Evolutionary conservation across 2,797 vertebrate species (phyloP).

Genomic region (Carcharodon carcharias): DNA sequence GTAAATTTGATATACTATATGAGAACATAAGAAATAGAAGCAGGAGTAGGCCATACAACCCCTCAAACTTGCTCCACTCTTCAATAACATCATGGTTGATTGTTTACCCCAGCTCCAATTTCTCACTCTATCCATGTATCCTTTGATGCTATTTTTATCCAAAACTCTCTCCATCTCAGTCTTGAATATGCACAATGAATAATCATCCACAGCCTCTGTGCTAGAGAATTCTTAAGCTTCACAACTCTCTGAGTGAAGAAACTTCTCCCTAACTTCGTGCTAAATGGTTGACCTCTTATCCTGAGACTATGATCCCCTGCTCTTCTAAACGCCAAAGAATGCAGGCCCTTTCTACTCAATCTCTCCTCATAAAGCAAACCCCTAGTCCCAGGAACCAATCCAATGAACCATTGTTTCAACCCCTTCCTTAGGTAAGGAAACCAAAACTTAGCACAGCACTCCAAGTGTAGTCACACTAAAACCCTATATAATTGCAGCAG

Average conservation of each 20-base stretch:
- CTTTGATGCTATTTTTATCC: background rate
- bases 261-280: background rate
- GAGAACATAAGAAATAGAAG: background rate
- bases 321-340: background rate
- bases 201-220: too few relatives aligned
- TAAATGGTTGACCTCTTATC: background rate
- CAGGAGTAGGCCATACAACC: background rate
- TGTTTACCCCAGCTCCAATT: background rate
- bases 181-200: background rate
- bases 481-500: too few relatives aligned
- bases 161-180: background rate
- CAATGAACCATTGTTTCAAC: too few relatives aligned
- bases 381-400: too few relatives aligned
- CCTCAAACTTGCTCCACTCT: background rate
- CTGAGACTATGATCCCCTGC: too few relatives aligned
- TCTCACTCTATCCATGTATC: background rate
- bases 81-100: background rate
- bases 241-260: background rate
- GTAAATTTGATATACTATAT: background rate
- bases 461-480: too few relatives aligned
- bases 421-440: too few relatives aligned
- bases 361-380: too few relatives aligned
- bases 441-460: too few relatives aligned
- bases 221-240: background rate
- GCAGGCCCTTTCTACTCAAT: background rate